Base-by-base conservation (phyloP, 2,797 vertebrate species). In the Spondyliosoma cantharus region DNA sequence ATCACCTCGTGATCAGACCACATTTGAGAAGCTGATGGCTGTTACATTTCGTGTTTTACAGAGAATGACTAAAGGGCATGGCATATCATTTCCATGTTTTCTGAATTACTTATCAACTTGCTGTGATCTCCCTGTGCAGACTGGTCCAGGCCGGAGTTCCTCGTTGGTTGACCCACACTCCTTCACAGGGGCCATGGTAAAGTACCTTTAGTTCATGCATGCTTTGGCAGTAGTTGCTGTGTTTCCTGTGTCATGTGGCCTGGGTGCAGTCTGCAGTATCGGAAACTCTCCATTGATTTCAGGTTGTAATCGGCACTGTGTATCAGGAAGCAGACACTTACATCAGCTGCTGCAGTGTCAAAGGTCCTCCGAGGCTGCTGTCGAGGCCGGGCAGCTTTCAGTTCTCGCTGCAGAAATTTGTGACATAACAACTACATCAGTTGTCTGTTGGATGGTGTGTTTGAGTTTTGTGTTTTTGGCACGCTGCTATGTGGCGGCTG, bases 111-210 rank as follows among this genome's bases (percentile, higher is more conserved):
- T 1, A 24, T 56, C 22, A 56, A 7, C 5, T 37, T 19, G 68
- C 5, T 76, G 5, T 83, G 13, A 60, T 61, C 5, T 78, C 83
- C 20, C 60, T 79, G 7, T 22, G 32, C 87, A 95, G 93, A 89
- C 68, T 79, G 80, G 54, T 87, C 80, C 72, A 82, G 85, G 81
- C 81, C 85, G 13, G 79, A 84, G 83, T 90, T 93, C 84, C 83
- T 85, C 56, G 82, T 85, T 75, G 86, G 89, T 82, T 85, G 90
- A 92, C 83, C 91, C 87, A 59, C 85, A 88, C 93, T 94, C 93
- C 93, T 93, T 94, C 91, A 76, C 84, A 80, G 87, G 88, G 92
- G 91, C 93, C 86, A 96, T 96, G 95, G 95, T 96, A 94, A 89
- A 75, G 77, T 80, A 61, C 45, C 9, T 32, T 77, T 11, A 37